Conservation (phyloP, 2,888 invertebrate genomes). For the Acleris emargana region DNA sequence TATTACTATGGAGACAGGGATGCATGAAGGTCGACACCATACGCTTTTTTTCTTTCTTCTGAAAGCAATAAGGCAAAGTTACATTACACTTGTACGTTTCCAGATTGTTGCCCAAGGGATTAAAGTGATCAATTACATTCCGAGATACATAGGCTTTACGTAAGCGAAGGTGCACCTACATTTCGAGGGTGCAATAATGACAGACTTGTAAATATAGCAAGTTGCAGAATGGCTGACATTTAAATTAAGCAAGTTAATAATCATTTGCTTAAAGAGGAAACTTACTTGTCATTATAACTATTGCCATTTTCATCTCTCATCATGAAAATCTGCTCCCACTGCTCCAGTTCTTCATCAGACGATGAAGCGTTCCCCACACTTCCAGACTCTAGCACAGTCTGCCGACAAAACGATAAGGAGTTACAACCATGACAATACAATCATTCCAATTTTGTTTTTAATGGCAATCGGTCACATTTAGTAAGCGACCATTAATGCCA, state of each 20-base stretch:
- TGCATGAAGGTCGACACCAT: conserved; percentile 93
- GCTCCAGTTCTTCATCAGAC: conserved; percentile 88
- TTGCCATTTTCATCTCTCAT: conserved; percentile 87
- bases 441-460: no score
- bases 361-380: conserved; percentile 85
- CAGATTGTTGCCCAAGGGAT: no score
- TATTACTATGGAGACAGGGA: conserved; percentile 91
- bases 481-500: no score
- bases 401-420: conserved; percentile 44
- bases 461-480: no score
- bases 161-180: no score
- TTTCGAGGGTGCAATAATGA: no score
- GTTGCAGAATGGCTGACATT: neutral
- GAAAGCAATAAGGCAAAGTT: conserved; percentile 39
- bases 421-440: neutral
- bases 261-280: conserved; percentile 17
- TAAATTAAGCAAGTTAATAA: neutral
- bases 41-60: conserved; percentile 79
- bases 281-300: conserved; percentile 83
- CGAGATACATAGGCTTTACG: no score
- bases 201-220: no score
- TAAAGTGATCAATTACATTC: no score
- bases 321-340: conserved; percentile 91
- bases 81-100: neutral
- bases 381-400: conserved; percentile 88